phyloP scores from a whole-genome alignment of 30 jellyfish, hydroid and myxozoan genomes.

The Hydractinia echinata region DNA sequence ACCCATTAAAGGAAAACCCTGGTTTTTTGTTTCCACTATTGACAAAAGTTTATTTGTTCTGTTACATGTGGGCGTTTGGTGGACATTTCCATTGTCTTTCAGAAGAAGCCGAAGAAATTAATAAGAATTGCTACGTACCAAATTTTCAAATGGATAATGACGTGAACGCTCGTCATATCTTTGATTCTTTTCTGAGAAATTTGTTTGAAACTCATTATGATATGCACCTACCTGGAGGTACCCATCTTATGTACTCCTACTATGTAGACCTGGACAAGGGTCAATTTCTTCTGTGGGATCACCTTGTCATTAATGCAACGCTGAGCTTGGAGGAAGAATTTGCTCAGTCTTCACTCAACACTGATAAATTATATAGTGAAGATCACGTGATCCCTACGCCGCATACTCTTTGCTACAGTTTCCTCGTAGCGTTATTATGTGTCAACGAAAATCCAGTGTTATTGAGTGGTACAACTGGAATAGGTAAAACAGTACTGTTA shows the following conservation, averaged over 20 bases:
- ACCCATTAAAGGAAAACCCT: conserved; percentile 46
- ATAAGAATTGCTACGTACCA: conserved; percentile 24
- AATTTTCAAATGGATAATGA: conserved; percentile 7
- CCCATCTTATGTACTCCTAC: conserved; percentile 48
- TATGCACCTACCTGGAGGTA: conserved; percentile 65
- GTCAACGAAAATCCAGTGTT: conserved; percentile 50
- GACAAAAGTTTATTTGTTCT: conserved; percentile 52
- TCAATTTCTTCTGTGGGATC: conserved; percentile 67
- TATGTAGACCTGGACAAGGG: conserved; percentile 83
- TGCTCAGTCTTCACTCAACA: conserved; percentile 54
- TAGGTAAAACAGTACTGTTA: conserved; percentile 58
- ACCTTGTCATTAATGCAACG: conserved; percentile 71
- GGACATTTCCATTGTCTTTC: conserved; percentile 72
- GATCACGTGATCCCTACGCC: conserved; percentile 52
- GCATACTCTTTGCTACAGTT: conserved; percentile 53
- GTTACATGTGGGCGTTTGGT: conserved; percentile 80
- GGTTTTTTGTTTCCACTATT: conserved; percentile 38
- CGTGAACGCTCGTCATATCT: conserved; percentile 41
- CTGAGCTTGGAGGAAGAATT: conserved; percentile 40
- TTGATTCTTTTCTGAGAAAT: conserved; percentile 61
- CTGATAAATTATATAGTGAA: conserved; percentile 23
- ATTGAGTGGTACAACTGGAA: conserved; percentile 68
- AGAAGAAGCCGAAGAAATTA: conserved; percentile 72
- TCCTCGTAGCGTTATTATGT: conserved; percentile 43
- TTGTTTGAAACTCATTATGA: conserved; percentile 54